These are phyloP conservation scores for Idaea straminata DNA, from an alignment of 2,888 invertebrate genomes.

Conservation along the genomic window DNA sequence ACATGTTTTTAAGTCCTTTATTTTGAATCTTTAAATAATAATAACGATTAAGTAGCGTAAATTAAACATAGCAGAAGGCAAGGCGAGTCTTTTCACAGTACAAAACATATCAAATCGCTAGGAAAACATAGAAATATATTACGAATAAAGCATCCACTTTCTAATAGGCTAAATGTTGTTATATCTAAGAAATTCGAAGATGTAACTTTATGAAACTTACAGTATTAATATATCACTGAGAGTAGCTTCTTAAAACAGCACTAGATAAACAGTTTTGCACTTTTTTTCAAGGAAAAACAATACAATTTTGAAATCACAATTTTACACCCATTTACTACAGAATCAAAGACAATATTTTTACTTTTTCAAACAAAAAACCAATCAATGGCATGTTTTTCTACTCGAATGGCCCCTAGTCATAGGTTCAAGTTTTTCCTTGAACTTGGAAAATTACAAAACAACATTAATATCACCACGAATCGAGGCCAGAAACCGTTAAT, in stretches of 20 bases:
- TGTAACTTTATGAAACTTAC: conserved; percentile 17
- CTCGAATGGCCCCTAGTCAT: background rate
- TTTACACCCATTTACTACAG: conserved; percentile 43
- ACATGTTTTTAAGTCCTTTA: background rate
- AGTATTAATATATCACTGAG: conserved; percentile 7
- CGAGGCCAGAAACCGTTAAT: too few species aligned
- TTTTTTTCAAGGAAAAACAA: conserved; percentile 18
- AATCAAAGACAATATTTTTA: conserved; percentile 38
- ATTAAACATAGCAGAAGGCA: background rate
- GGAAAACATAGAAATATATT: conserved; percentile 21
- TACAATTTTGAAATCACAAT: conserved; percentile 31
- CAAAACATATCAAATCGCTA: conserved; percentile 2
- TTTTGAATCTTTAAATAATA: background rate
- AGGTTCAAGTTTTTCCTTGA: background rate
- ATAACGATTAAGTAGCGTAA: background rate
- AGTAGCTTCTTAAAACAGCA: background rate
- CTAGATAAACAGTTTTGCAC: conserved; percentile 9
- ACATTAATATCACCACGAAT: too few species aligned
- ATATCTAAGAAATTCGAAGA: background rate
- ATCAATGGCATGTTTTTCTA: background rate
- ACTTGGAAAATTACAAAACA: too few species aligned
- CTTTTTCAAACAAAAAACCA: conserved; percentile 26
- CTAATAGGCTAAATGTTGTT: background rate
- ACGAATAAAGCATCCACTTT: background rate
- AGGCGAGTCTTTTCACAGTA: background rate